Conservation (phyloP, 2,888 invertebrate species). For the Polymixis flavicincta region DNA sequence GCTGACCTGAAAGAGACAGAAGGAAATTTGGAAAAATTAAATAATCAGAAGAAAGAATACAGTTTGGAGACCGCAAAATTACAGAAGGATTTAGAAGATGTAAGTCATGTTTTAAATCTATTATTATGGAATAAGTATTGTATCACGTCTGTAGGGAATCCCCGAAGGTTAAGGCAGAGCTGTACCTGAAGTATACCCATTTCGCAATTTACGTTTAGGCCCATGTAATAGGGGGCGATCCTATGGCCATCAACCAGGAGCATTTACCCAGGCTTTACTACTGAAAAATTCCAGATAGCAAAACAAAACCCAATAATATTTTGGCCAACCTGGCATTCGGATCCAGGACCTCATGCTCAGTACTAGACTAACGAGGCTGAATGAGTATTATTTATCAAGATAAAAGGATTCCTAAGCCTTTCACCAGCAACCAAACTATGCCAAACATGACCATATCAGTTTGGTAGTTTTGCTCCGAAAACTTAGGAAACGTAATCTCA, state of each 20-base stretch:
- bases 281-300: neutral
- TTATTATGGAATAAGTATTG: neutral
- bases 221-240: neutral
- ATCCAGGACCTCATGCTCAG: too few species aligned
- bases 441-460: neutral
- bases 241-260: neutral
- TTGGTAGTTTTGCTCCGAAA: neutral
- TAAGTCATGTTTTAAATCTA: slow-evolving; percentile 60
- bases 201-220: too few species aligned
- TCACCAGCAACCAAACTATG: neutral
- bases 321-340: neutral
- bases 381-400: neutral
- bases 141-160: neutral
- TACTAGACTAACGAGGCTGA: neutral
- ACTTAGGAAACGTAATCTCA: neutral
- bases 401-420: neutral
- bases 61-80: slow-evolving; percentile 90
- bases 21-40: slow-evolving; percentile 91
- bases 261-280: neutral
- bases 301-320: neutral
- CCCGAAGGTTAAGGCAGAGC: neutral
- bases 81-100: slow-evolving; percentile 90
- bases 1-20: slow-evolving; percentile 93
- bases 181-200: neutral
- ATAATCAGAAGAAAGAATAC: slow-evolving; percentile 90